Evolutionary conservation across 2,113 vertebrate species (phyloP).

Genomic region (Tor tambroides): DNA sequence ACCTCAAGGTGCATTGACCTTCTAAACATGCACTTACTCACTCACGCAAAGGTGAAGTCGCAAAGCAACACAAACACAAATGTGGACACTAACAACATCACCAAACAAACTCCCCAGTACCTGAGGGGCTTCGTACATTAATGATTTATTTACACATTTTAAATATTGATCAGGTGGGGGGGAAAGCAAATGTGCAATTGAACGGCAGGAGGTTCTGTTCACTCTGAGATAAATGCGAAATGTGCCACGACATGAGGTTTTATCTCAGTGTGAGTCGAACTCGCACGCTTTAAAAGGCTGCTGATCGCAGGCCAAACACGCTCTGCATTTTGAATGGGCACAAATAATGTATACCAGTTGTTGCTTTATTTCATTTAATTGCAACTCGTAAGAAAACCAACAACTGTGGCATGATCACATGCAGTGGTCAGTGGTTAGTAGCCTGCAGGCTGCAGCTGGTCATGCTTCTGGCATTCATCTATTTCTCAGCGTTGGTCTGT

Average conservation of each 20-base stretch:
- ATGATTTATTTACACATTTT: slow-evolving; percentile 65
- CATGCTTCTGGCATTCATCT: background rate
- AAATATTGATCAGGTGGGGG: slow-evolving; percentile 62
- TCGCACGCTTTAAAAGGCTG: background rate
- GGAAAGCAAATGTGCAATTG: slow-evolving; percentile 57
- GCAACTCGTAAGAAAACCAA: background rate
- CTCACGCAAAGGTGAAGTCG: slow-evolving; percentile 15
- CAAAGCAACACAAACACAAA: slow-evolving; percentile 14
- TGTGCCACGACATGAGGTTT: slow-evolving; percentile 33
- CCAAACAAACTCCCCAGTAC: slow-evolving; percentile 41
- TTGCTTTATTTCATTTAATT: background rate
- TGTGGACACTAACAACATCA: slow-evolving; percentile 15
- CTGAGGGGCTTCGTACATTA: slow-evolving; percentile 48
- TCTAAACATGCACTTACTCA: background rate
- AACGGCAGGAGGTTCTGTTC: slow-evolving; percentile 58
- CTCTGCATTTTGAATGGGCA: background rate
- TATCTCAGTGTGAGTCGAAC: slow-evolving; percentile 29
- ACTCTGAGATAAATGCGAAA: slow-evolving; percentile 51
- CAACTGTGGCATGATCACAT: background rate
- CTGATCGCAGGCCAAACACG: slow-evolving; percentile 3
- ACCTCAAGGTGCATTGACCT: slow-evolving; percentile 14
- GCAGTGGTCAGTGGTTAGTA: slow-evolving; percentile 7
- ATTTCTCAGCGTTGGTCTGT: background rate
- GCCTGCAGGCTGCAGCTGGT: background rate
- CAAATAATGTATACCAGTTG: background rate